Evolutionary conservation across 2,113 vertebrate genomes (phyloP), one percentile per base, ranked within the genome.

Genomic region (Myotis lucifugus): DNA sequence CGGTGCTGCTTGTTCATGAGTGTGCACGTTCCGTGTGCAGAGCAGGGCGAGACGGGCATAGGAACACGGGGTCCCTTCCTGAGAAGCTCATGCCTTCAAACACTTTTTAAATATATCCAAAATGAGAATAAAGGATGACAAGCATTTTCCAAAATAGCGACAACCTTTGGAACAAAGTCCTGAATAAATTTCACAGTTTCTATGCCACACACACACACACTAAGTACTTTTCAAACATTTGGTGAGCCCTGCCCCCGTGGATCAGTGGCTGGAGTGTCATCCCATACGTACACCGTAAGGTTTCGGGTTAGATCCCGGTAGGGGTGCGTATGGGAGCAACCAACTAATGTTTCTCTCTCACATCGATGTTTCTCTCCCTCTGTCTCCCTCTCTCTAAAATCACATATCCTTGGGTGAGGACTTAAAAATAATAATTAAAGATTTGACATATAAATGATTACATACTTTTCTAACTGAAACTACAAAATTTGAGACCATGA

Each of bases 1-100:
- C 0, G 19, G 29, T 0, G 2, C 82, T 13, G 73, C 73, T 21
- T 3, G 11, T 5, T 23, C 14, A 23, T 17, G 34, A 15, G 19
- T 17, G 27, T 14, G 50, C 21, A 2, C 3, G 17, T 21, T 1
- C 46, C 0, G 0, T 7, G 54, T 23, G 72, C 42, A 76, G 13
- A 69, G 37, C 21, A 29, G 79, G 23, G 21, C 42, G 14, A n/a
- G 34, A 61, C 18, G 46, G 42, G 32, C 5, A 1, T 3, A 3
- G 77, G 25, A 19, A 64, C 34, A 15, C 9, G 10, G 50, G n/a
- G 27, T 6, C 10, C 32, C 69, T 56, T 90, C 66, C 52, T 1
- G 32, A 76, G 70, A 13, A 61, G 37, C 52, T 81, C 46, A 23
- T 13, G 59, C 73, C 32, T 56, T 54, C 61, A 59, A 37, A 72